A percentile compares a stretch with the other conserved stretches of the same genome.
phyloP scores from a whole-genome alignment of 37 sponge, comb jelly and placozoan species.

The Petrosia ficiformis region DNA sequence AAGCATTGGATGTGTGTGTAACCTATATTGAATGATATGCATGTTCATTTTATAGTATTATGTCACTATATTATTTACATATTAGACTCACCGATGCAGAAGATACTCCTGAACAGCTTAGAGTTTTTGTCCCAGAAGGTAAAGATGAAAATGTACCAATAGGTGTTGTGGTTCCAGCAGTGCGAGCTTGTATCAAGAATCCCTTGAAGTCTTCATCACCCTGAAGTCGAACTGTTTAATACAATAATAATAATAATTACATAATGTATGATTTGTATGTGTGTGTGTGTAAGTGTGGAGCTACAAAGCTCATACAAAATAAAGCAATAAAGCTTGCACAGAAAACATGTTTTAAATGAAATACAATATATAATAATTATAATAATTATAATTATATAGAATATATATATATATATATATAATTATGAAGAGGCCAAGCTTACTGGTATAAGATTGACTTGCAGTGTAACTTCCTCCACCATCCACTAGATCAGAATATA shows the following conservation, averaged over 20 bases:
- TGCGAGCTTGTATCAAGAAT: neutral
- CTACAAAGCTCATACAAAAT: no score
- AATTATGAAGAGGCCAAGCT: neutral
- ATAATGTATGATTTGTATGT: no score
- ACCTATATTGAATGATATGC: neutral
- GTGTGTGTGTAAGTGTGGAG: no score
- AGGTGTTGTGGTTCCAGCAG: neutral
- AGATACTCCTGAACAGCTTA: neutral
- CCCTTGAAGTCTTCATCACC: neutral
- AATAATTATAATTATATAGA: no score
- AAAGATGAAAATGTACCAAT: neutral
- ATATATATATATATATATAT: no score
- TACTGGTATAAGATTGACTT: neutral
- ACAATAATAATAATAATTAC: neutral
- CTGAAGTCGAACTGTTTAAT: neutral
- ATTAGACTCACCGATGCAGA: neutral
- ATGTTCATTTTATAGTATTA: no score
- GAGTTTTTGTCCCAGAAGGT: neutral
- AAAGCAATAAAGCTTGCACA: no score
- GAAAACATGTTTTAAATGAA: no score
- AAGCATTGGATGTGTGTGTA: neutral
- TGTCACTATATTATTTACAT: neutral
- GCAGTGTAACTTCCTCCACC: neutral
- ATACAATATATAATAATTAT: no score
- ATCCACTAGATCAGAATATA: slow-evolving; percentile 1